Conservation (phyloP, 2,888 invertebrate genomes). For the Tiphia femorata region DNA sequence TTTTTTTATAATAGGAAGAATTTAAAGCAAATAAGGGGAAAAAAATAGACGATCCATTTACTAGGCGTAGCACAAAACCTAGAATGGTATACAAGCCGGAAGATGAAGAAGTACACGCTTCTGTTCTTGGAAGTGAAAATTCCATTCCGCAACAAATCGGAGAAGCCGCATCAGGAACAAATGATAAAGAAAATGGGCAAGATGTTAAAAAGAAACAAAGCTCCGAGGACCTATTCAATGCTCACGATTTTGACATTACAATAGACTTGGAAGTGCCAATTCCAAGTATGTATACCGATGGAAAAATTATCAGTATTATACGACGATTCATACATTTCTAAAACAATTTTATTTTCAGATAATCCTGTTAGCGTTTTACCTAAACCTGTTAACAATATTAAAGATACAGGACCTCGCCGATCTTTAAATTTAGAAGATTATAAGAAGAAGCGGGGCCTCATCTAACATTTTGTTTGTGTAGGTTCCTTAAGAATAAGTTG, state of each 20-base stretch:
- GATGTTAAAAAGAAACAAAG: conserved; percentile 60
- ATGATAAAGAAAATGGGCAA: conserved; percentile 63
- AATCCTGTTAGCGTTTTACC: conserved; percentile 80
- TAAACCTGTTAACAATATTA: conserved; percentile 80
- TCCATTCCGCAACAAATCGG: conserved; percentile 31
- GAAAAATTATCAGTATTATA: neutral
- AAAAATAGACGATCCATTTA: conserved; percentile 90
- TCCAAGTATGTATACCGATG: conserved; percentile 75
- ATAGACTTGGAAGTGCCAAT: conserved; percentile 91
- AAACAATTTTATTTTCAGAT: conserved; percentile 67
- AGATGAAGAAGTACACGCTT: conserved; percentile 55
- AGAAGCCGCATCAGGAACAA: conserved; percentile 50
- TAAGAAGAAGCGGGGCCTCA: conserved; percentile 92
- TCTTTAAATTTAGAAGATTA: conserved; percentile 93
- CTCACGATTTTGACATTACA: conserved; percentile 96
- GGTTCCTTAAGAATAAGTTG: conserved; percentile 24
- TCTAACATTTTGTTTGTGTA: conserved; percentile 70
- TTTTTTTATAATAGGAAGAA: conserved; percentile 54
- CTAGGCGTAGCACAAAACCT: conserved; percentile 88
- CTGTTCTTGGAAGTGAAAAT: conserved; percentile 33
- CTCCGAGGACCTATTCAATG: conserved; percentile 74
- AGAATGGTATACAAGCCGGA: conserved; percentile 85
- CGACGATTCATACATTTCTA: neutral
- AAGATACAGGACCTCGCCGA: conserved; percentile 85
- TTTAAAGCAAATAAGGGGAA: conserved; percentile 78